Evolutionary conservation across 2,888 invertebrate genomes (phyloP).

Genomic region (Leptothorax acervorum): DNA sequence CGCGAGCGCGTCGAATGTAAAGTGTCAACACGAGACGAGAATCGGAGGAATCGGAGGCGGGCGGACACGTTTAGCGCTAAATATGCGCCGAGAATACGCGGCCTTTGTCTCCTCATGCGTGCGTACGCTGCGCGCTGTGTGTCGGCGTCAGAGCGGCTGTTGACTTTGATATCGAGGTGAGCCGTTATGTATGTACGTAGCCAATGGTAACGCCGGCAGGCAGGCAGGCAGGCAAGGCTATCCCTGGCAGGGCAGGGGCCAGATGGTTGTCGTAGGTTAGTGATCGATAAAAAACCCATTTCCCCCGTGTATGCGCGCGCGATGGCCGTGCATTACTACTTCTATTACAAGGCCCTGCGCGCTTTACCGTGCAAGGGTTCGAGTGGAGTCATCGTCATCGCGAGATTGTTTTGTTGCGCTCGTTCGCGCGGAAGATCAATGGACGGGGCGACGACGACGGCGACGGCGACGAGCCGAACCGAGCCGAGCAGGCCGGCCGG

Average conservation of each 20-base stretch:
- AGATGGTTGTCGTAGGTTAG: slow-evolving; percentile 82
- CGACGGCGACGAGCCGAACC: slow-evolving; percentile 46
- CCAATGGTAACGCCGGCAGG: slow-evolving; percentile 45
- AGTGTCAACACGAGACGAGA: slow-evolving; percentile 31
- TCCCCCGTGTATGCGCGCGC: slow-evolving; percentile 62
- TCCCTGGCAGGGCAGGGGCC: slow-evolving; percentile 65
- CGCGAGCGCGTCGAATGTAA: slow-evolving; percentile 1
- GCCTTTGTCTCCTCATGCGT: slow-evolving; percentile 38
- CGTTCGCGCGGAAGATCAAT: slow-evolving; percentile 61
- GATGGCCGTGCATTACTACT: slow-evolving; percentile 58
- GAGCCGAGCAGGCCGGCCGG: slow-evolving; percentile 38
- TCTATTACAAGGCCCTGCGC: slow-evolving; percentile 65
- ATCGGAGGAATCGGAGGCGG: slow-evolving; percentile 21
- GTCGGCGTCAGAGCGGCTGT: slow-evolving; percentile 30
- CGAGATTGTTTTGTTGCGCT: slow-evolving; percentile 70
- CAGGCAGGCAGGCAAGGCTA: slow-evolving; percentile 34
- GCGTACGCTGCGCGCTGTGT: neutral
- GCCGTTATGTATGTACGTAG: slow-evolving; percentile 46
- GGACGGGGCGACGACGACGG: slow-evolving; percentile 34
- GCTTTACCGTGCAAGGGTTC: slow-evolving; percentile 60
- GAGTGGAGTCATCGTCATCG: slow-evolving; percentile 68
- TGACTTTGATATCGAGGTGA: slow-evolving; percentile 60
- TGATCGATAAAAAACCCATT: slow-evolving; percentile 78
- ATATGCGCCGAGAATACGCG: slow-evolving; percentile 50
- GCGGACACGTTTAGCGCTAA: slow-evolving; percentile 5